These are phyloP conservation scores for Orthosia cruda DNA, from an alignment of 2,888 invertebrate species.

Conservation along the genomic window DNA sequence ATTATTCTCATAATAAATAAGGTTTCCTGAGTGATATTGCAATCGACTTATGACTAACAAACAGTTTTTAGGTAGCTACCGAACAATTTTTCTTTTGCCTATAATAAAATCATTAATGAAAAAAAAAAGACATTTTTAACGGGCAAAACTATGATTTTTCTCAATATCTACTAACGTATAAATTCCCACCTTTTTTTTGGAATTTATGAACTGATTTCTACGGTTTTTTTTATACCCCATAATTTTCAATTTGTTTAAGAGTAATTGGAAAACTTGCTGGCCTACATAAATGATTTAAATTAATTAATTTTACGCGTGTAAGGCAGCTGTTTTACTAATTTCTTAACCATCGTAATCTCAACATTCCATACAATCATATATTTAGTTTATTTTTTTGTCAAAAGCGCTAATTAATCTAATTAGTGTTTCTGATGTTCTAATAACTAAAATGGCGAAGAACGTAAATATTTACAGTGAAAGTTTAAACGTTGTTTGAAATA, in stretches of 20 bases:
- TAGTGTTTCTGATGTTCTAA: conserved; percentile 46
- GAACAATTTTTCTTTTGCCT: too few species aligned
- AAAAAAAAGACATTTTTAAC: not conserved
- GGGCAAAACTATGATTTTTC: not conserved
- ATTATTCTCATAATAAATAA: not conserved
- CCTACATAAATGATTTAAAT: not conserved
- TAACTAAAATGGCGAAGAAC: conserved; percentile 36
- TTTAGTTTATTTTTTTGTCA: conserved; percentile 15
- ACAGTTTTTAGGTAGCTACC: too few species aligned
- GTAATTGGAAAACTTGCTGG: not conserved
- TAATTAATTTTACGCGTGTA: not conserved
- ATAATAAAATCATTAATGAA: too few species aligned
- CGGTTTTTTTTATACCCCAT: not conserved
- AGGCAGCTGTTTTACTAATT: not conserved
- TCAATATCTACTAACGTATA: too few species aligned
- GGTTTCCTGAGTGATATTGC: conserved; percentile 1
- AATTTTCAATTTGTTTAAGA: not conserved
- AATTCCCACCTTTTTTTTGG: too few species aligned
- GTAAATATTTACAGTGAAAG: conserved; percentile 55
- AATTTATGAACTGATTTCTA: too few species aligned
- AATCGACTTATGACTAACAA: not conserved
- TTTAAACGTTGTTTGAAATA: conserved; percentile 3
- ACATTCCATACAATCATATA: conserved; percentile 12
- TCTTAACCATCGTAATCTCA: not conserved
- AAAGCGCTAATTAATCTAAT: conserved; percentile 54